Conservation (phyloP, 2,113 vertebrate species). For the Meleagris gallopavo region DNA sequence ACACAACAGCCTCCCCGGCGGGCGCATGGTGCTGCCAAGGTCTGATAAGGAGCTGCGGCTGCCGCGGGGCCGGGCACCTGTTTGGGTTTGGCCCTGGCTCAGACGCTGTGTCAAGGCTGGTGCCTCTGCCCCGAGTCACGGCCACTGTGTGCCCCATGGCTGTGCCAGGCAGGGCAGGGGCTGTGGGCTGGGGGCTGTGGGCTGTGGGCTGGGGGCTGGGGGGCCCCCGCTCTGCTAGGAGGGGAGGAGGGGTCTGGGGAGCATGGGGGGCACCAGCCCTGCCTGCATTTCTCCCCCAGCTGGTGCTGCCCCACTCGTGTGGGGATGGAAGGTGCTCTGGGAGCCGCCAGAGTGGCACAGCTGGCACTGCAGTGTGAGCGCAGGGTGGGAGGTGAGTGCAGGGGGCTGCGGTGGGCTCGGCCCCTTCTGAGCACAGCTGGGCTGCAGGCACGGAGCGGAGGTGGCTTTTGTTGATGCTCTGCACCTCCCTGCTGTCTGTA, state of each 20-base stretch:
- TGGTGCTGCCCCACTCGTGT: rapidly evolving
- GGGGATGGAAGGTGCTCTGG: neutral
- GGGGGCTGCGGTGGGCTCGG: neutral
- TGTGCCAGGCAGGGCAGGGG: neutral
- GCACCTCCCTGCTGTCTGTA: neutral
- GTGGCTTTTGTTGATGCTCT: neutral
- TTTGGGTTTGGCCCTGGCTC: constrained; percentile 46
- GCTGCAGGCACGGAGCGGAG: neutral
- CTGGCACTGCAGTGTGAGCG: neutral
- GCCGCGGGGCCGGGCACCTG: neutral
- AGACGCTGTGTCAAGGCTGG: constrained; percentile 31
- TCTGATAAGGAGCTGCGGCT: constrained; percentile 12
- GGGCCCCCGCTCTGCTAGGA: neutral
- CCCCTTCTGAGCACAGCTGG: rapidly evolving
- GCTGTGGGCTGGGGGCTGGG: rapidly evolving
- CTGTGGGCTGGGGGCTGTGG: neutral
- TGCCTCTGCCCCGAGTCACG: neutral
- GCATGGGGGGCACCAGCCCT: rapidly evolving
- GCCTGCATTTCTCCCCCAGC: too few species aligned
- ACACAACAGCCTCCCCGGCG: constrained; percentile 1
- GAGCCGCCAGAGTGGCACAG: neutral
- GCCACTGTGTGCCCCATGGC: neutral
- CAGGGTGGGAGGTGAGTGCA: neutral
- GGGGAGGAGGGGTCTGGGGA: neutral
- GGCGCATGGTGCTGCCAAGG: neutral